Evolutionary conservation across 23 tunicate genomes (phyloP).

Genomic region (Trididemnum clinides): DNA sequence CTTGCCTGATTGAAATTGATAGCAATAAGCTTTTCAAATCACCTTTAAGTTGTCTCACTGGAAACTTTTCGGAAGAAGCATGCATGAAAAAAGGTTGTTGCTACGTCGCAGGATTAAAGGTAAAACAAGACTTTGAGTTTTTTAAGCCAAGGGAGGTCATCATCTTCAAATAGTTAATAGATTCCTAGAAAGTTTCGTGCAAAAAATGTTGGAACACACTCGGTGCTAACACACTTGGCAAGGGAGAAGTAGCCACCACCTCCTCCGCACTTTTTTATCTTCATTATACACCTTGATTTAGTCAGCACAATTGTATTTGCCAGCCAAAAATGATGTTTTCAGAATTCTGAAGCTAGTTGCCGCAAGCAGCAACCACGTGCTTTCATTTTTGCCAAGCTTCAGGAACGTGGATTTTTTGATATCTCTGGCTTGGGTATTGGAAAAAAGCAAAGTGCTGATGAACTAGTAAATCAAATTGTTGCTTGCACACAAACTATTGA

Average conservation of each 20-base stretch:
- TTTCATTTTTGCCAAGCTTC: constrained; percentile 30
- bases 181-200: too few species aligned
- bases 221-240: too few species aligned
- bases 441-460: constrained; percentile 1
- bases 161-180: not conserved
- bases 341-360: constrained; percentile 45
- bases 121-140: not conserved
- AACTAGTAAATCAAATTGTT: not conserved
- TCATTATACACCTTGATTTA: too few species aligned
- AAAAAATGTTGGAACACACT: too few species aligned
- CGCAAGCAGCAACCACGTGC: constrained; percentile 20
- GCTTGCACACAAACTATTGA: not conserved
- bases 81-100: constrained; percentile 26
- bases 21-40: not conserved
- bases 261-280: not conserved
- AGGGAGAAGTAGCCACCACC: too few species aligned
- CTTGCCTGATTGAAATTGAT: not conserved
- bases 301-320: too few species aligned
- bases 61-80: not conserved
- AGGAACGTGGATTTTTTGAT: constrained; percentile 8
- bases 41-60: constrained; percentile 8
- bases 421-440: not conserved
- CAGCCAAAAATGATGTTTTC: not conserved
- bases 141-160: not conserved
- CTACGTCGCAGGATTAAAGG: not conserved